Evolutionary conservation across 30 jellyfish, hydroid and myxozoan genomes (phyloP).

Genomic region (Aurelia aurita complex sp. Pacific): DNA sequence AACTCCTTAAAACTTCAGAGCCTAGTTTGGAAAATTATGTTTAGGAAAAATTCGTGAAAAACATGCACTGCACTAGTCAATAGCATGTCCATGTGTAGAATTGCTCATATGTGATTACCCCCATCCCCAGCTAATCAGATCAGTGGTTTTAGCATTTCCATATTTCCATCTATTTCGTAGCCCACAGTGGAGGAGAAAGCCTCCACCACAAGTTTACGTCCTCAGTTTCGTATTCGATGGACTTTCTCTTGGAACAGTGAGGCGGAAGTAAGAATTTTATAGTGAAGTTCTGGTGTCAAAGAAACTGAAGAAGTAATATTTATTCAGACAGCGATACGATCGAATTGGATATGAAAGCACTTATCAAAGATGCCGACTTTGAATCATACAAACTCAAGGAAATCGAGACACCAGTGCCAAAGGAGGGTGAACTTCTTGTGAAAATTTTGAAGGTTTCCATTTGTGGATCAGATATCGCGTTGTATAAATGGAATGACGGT

Average conservation of each 20-base stretch:
- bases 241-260: too few species aligned
- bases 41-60: too few species aligned
- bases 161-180: background rate
- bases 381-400: constrained; percentile 42
- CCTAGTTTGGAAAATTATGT: too few species aligned
- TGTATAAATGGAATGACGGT: constrained; percentile 59
- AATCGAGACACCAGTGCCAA: constrained; percentile 50
- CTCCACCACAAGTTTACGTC: background rate
- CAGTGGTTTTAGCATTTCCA: too few species aligned
- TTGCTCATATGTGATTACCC: too few species aligned
- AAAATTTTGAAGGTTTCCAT: constrained; percentile 50
- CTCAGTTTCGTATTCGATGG: background rate
- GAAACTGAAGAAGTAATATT: background rate
- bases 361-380: constrained; percentile 29
- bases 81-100: too few species aligned
- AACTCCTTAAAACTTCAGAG: too few species aligned
- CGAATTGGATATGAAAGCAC: constrained; percentile 32
- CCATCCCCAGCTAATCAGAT: too few species aligned
- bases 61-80: too few species aligned
- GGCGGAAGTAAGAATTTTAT: background rate
- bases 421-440: constrained; percentile 50
- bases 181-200: too few species aligned
- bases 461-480: constrained; percentile 76
- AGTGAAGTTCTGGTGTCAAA: background rate
- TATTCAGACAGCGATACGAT: background rate